phyloP scores from a whole-genome alignment of 2,888 invertebrate genomes.

The Cantharis nigra region DNA sequence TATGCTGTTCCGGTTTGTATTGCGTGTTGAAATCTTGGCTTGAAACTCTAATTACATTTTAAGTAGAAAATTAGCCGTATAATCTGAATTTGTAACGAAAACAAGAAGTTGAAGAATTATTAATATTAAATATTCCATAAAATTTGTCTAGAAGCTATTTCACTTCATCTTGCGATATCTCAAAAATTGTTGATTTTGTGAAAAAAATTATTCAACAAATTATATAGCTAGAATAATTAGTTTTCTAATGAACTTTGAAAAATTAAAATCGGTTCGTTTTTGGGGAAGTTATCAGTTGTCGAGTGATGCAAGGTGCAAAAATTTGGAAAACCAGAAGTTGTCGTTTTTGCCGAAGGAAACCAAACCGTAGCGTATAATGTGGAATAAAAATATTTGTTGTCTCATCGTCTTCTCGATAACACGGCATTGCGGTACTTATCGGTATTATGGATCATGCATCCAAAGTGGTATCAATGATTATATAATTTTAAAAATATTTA shows the following conservation, averaged over 20 bases:
- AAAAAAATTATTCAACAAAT: neutral
- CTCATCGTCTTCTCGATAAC: no score
- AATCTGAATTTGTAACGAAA: neutral
- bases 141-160: neutral
- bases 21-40: neutral
- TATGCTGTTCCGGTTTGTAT: neutral
- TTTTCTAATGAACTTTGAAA: neutral
- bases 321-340: neutral
- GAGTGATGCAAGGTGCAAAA: neutral
- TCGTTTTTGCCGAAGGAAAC: no score
- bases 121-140: no score
- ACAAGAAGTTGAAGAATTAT: neutral
- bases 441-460: no score
- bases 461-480: no score
- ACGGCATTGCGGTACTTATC: no score
- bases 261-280: neutral
- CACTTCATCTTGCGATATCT: neutral
- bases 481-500: no score
- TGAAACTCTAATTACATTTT: neutral
- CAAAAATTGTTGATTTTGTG: neutral
- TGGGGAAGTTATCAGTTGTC: neutral
- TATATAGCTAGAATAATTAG: neutral
- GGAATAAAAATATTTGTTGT: no score
- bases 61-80: neutral
- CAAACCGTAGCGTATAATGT: no score